Percentiles rank a stretch among this genome's conserved stretches.
These are phyloP conservation scores for Branchipolynoe longqiensis DNA, from an alignment of 2,888 invertebrate genomes.

Conservation along the genomic window DNA sequence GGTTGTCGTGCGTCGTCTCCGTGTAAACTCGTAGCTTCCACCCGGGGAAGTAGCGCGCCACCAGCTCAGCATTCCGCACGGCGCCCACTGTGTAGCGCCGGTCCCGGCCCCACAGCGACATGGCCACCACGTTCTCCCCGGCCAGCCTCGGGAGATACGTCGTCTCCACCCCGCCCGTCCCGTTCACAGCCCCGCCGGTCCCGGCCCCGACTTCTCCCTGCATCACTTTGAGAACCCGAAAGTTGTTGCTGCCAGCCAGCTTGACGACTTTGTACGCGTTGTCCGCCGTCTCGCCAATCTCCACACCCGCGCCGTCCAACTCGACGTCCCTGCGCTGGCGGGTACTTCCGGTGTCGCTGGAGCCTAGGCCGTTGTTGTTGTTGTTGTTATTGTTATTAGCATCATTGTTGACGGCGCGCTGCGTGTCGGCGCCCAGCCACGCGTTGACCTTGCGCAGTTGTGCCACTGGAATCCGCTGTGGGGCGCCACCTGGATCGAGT, in stretches of 20 bases:
- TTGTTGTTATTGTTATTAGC: background rate
- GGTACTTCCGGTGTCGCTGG: too few species aligned
- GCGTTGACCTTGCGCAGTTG: slow-evolving; percentile 25
- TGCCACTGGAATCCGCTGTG: slow-evolving; percentile 19
- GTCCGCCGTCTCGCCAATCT: background rate
- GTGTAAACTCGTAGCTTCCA: slow-evolving; percentile 69
- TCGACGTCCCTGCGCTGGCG: background rate
- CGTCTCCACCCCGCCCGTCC: background rate
- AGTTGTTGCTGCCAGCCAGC: slow-evolving; percentile 37
- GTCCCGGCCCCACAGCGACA: slow-evolving; percentile 64
- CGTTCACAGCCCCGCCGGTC: background rate
- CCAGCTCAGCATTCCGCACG: slow-evolving; percentile 66
- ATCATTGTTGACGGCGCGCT: too few species aligned
- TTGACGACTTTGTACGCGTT: slow-evolving; percentile 37
- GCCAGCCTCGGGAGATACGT: slow-evolving; percentile 16
- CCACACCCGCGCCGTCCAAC: background rate
- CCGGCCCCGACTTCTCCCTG: background rate
- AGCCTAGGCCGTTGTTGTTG: too few species aligned
- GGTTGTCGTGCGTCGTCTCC: slow-evolving; percentile 59
- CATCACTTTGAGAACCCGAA: slow-evolving; percentile 9
- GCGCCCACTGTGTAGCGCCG: slow-evolving; percentile 65
- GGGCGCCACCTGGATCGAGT: slow-evolving; percentile 14
- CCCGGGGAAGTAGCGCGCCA: slow-evolving; percentile 66
- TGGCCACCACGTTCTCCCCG: slow-evolving; percentile 62
- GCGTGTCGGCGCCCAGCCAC: background rate